Evolutionary conservation across 2,888 invertebrate species (phyloP), one percentile per base, ranked within the genome.

Genomic region (Caenorhabditis sp.): DNA sequence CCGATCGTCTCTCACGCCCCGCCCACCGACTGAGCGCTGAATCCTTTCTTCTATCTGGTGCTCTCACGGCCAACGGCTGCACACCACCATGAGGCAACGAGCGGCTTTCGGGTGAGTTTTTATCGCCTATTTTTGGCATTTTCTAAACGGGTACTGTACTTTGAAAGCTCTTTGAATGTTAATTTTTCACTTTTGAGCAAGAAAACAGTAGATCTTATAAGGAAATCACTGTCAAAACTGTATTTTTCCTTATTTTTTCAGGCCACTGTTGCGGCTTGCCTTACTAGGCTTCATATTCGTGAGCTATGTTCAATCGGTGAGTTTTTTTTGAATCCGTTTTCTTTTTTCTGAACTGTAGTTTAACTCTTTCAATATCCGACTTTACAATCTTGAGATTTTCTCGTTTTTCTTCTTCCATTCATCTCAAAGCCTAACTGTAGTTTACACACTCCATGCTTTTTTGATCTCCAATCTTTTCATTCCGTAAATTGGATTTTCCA

Each of bases 191-290:
- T 35, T n/a, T 52, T 2, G 13, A 39, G 35, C 9, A 35, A 2
- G 11, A 35, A 20, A 50, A 30, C 30, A 15, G 17, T 9, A 20
- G 15, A 11, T 15, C 26, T 27, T 20, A 46, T 24, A 24, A 48
- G 15, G 15, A 48, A 17, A 53, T 15, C 24, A n/a, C n/a, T n/a
- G n/a, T 45, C 2, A 3, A 20, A 22, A 27, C 22, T 27, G 13
- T 1, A 15, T 27, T 30, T 1, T n/a, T 0, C 13, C 15, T 5
- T 15, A 15, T 20, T 26, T 26, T 66, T 72, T 53, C 78, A 81
- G 81, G 81, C 79, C 74, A 30, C 43, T 81, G 61, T 74, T 81
- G 72, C 79, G 70, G 32, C 62, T 81, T 63, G 74, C 77, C 53
- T 46, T 72, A 48, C 48, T 81, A 62, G 71, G 62, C 55, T 65